phyloP scores from a whole-genome alignment of 2,888 invertebrate species.

The Zhuqinia jingwanae region DNA sequence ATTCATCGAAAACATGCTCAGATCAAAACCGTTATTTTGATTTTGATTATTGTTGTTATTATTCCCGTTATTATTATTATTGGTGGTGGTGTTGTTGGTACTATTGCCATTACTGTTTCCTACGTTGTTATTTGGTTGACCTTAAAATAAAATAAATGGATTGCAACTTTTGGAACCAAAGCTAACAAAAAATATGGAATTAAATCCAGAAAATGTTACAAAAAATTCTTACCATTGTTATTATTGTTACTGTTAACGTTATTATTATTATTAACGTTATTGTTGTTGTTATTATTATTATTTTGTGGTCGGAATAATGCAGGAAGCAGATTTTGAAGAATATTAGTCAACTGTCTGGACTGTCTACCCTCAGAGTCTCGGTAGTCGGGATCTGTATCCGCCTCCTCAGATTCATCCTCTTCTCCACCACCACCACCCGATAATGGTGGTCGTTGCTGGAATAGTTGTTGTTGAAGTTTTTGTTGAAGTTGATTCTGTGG shows the following conservation, averaged over 20 bases:
- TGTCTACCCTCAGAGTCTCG: not conserved
- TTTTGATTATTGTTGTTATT: slow-evolving; percentile 43
- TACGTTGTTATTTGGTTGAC: slow-evolving; percentile 2
- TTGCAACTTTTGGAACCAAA: not conserved
- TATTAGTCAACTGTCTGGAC: slow-evolving; percentile 48
- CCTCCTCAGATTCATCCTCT: slow-evolving; percentile 62
- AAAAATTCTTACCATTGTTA: slow-evolving; percentile 8
- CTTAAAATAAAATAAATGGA: not conserved
- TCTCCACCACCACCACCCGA: not conserved
- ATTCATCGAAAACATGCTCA: slow-evolving; percentile 62
- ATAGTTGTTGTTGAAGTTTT: slow-evolving; percentile 23
- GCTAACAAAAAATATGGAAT: not conserved
- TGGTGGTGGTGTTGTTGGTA: slow-evolving; percentile 22
- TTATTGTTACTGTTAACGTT: slow-evolving; percentile 38
- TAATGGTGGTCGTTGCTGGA: slow-evolving; percentile 12
- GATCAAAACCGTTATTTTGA: slow-evolving; percentile 50
- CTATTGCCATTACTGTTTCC: slow-evolving; percentile 14
- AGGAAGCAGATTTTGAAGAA: slow-evolving; percentile 49
- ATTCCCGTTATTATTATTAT: slow-evolving; percentile 23
- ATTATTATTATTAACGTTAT: slow-evolving; percentile 28
- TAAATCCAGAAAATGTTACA: not conserved
- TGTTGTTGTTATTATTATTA: slow-evolving; percentile 51
- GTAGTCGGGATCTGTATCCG: slow-evolving; percentile 53
- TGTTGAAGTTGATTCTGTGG: slow-evolving; percentile 34
- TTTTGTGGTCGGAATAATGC: slow-evolving; percentile 7